Percentiles rank a stretch among this genome's conserved stretches.
These are phyloP conservation scores for Steinernema khuongi DNA, from an alignment of 1,140 invertebrate genomes.

Conservation along the genomic window DNA sequence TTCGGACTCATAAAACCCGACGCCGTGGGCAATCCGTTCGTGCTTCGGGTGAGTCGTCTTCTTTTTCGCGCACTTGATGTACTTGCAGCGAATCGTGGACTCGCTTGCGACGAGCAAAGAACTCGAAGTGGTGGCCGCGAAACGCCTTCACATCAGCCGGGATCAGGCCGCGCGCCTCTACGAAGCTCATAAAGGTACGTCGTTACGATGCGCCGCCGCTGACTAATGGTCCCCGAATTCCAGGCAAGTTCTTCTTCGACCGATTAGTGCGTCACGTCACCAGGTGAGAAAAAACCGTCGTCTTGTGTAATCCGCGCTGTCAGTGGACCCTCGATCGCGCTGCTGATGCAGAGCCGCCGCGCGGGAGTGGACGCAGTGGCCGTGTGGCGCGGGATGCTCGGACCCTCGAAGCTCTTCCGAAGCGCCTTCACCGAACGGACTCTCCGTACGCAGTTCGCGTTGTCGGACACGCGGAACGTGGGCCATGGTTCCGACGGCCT, in stretches of 20 bases:
- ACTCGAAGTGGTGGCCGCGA: conserved; percentile 16
- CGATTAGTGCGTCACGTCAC: conserved; percentile 40
- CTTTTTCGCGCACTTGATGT: not conserved
- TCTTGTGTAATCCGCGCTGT: not conserved
- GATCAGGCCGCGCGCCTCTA: conserved; percentile 22
- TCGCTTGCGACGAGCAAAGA: not conserved
- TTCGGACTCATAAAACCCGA: conserved; percentile 30
- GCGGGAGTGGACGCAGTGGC: conserved; percentile 15
- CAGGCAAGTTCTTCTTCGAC: conserved; percentile 43
- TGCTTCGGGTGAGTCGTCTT: not conserved
- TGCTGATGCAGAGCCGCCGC: conserved; percentile 16
- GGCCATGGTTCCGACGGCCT: conserved; percentile 35
- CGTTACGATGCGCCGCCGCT: not conserved
- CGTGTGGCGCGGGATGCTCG: conserved; percentile 13
- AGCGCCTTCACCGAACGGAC: conserved; percentile 16
- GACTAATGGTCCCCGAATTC: conserved; percentile 12
- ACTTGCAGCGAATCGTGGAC: not conserved
- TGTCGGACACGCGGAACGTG: conserved; percentile 42
- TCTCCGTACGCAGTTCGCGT: conserved; percentile 30
- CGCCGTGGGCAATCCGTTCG: conserved; percentile 20
- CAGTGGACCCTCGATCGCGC: conserved; percentile 31
- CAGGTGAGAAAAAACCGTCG: conserved; percentile 18
- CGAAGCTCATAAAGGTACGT: conserved; percentile 29
- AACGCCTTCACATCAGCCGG: conserved; percentile 17
- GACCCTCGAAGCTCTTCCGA: conserved; percentile 14